phyloP scores from a whole-genome alignment of 1,140 invertebrate species.

The Drosophila biarmipes region DNA sequence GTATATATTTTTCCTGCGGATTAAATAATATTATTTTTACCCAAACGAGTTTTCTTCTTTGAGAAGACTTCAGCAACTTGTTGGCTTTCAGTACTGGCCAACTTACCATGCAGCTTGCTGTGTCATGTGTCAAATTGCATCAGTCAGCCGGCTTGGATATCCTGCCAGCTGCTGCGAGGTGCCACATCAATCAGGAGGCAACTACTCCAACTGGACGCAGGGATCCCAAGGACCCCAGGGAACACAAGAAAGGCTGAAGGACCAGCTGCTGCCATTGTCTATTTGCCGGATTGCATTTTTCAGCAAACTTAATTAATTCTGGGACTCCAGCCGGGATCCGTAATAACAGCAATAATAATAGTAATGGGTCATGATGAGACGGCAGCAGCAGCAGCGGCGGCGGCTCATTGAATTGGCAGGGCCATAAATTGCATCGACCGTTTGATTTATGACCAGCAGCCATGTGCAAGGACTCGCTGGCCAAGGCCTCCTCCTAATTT shows the following conservation, averaged over 20 bases:
- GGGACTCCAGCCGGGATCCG: constrained; percentile 17
- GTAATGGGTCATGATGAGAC: constrained; percentile 51
- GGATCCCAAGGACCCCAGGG: constrained; percentile 1
- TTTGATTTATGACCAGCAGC: constrained; percentile 58
- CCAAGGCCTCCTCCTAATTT: constrained; percentile 61
- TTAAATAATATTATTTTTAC: background rate
- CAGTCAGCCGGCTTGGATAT: constrained; percentile 13
- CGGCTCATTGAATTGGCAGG: constrained; percentile 59
- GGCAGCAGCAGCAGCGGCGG: constrained; percentile 47
- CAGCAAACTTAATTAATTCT: constrained; percentile 69
- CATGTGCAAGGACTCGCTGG: constrained; percentile 49
- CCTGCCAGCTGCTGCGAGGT: constrained; percentile 44
- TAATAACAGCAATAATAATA: constrained; percentile 46
- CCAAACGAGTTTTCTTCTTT: background rate
- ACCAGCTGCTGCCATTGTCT: constrained; percentile 33
- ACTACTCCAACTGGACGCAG: constrained; percentile 8
- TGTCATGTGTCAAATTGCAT: constrained; percentile 40
- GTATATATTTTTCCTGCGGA: background rate
- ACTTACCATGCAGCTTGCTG: constrained; percentile 8
- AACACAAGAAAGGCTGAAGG: background rate
- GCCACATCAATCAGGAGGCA: constrained; percentile 55
- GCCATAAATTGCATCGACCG: constrained; percentile 63
- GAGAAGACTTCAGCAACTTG: background rate
- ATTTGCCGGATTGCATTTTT: constrained; percentile 47
- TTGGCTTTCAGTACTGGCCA: background rate